A percentile compares a stretch with the other conserved stretches of the same genome.
Evolutionary conservation across 2,113 vertebrate species (phyloP).

Genomic region (Dicerorhinus sumatrensis): DNA sequence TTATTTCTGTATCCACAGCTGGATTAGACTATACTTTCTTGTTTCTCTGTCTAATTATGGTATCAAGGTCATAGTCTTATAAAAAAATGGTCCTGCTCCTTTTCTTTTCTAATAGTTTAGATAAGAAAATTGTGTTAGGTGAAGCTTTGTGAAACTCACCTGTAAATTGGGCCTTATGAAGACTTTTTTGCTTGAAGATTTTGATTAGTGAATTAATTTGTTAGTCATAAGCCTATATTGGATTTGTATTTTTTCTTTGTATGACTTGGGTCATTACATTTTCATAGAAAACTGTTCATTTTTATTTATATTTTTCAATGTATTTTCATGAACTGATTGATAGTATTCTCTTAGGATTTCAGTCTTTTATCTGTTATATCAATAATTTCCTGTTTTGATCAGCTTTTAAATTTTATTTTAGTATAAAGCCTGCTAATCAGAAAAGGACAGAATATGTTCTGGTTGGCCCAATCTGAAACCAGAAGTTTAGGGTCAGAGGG

Average conservation of each 20-base stretch:
- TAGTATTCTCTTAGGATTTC: neutral
- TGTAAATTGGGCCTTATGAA: neutral
- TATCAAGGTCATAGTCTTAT: neutral
- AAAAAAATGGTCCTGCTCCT: neutral
- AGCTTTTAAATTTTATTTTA: slow-evolving; percentile 42
- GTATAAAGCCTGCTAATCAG: neutral
- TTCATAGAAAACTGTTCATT: slow-evolving; percentile 36
- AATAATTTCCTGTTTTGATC: neutral
- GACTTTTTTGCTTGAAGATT: neutral
- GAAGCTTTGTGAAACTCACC: neutral
- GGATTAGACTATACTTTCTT: neutral
- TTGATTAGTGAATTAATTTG: neutral
- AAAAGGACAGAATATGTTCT: neutral
- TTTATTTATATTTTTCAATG: neutral
- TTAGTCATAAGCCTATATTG: neutral
- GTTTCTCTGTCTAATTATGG: neutral
- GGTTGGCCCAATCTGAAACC: neutral
- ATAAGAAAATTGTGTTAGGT: neutral
- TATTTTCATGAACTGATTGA: neutral
- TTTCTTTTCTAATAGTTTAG: neutral
- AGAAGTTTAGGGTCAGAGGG: neutral
- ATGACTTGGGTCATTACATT: neutral
- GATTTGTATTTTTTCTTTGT: neutral
- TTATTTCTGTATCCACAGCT: neutral
- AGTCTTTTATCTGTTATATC: neutral